These are phyloP conservation scores for Coendou prehensilis DNA, from an alignment of 2,797 vertebrate species.

Conservation along the genomic window DNA sequence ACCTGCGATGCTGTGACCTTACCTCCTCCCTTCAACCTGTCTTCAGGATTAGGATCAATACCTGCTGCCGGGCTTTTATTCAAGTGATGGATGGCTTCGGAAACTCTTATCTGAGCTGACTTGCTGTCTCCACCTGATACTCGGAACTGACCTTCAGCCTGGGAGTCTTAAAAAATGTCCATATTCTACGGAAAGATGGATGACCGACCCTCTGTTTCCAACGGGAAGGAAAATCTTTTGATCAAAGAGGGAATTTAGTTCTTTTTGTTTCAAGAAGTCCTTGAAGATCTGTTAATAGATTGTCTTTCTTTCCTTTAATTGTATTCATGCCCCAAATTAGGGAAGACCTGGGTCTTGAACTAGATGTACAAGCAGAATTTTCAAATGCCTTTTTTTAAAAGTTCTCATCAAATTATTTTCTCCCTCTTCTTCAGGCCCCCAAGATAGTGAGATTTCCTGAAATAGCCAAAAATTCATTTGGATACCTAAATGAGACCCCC, in stretches of 20 bases:
- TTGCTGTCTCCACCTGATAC: conserved; percentile 82
- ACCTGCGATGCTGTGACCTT: conserved; percentile 79
- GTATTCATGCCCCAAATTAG: conserved; percentile 34
- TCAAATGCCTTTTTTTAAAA: not conserved
- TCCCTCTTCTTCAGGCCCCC: not conserved
- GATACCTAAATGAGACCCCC: not conserved
- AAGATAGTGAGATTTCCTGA: conserved; percentile 47
- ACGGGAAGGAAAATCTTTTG: conserved; percentile 75
- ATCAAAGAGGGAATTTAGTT: conserved; percentile 68
- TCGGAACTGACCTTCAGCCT: conserved; percentile 82
- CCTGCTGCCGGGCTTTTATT: conserved; percentile 86
- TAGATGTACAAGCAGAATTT: conserved; percentile 19
- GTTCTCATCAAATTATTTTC: conserved; percentile 27
- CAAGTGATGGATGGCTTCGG: conserved; percentile 86
- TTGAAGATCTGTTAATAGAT: conserved; percentile 58
- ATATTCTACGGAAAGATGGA: conserved; percentile 82
- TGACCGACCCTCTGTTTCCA: conserved; percentile 74
- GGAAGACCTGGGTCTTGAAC: not conserved
- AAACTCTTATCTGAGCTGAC: conserved; percentile 84
- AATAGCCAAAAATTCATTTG: conserved; percentile 54
- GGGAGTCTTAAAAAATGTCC: conserved; percentile 49
- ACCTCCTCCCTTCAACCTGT: conserved; percentile 82
- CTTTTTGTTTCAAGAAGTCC: conserved; percentile 61
- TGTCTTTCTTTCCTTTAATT: conserved; percentile 64
- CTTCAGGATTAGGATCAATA: conserved; percentile 87